These are phyloP conservation scores for Otus sunia DNA, from an alignment of 2,113 vertebrate genomes.

Conservation along the genomic window DNA sequence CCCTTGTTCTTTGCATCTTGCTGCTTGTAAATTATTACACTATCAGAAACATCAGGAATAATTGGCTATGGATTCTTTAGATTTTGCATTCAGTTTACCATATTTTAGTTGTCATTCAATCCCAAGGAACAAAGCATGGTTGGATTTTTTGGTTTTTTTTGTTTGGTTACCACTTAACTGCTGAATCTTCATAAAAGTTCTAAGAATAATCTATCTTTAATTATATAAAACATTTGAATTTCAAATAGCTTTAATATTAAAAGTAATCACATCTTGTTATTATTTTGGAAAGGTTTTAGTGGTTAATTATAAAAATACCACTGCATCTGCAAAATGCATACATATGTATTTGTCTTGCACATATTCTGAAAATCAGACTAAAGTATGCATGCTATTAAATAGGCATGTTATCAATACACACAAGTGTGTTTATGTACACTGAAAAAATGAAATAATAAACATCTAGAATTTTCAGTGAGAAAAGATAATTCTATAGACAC, in stretches of 20 bases:
- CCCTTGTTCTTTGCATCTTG: neutral
- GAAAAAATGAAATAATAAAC: neutral
- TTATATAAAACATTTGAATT: neutral
- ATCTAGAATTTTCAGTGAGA: neutral
- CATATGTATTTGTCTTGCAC: neutral
- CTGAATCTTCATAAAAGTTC: neutral
- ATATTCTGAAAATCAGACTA: neutral
- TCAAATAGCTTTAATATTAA: neutral
- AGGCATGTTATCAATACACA: neutral
- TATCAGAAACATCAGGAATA: neutral
- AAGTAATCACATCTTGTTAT: neutral
- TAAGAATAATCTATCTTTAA: neutral
- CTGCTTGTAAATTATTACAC: neutral
- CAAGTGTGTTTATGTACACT: neutral
- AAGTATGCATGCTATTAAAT: neutral
- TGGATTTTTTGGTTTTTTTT: neutral
- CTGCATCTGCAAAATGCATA: neutral
- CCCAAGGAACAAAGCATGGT: neutral
- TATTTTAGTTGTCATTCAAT: neutral
- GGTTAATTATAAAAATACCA: neutral
- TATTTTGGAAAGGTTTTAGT: neutral
- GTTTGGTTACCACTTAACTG: neutral
- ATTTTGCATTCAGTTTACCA: neutral
- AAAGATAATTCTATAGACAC: neutral
- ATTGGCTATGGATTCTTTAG: neutral